Base-by-base conservation (phyloP, 2,888 invertebrate genomes). In the Cosmorhoe ocellata region DNA sequence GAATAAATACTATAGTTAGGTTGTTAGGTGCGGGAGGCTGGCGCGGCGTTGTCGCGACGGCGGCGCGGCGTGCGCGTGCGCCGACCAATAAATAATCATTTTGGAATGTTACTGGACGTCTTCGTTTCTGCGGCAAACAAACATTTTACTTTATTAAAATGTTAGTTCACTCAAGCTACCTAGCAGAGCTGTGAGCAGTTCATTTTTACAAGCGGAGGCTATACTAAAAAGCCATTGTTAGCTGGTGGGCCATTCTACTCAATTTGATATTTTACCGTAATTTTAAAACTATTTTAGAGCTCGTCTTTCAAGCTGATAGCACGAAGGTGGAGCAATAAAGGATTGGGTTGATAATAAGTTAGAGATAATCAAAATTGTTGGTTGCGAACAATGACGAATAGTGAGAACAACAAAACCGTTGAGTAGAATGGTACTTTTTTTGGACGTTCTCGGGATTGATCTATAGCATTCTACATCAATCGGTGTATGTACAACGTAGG, bases 51-150 rank as follows among this genome's bases (percentile, higher is more conserved):
- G 60, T 46, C 59, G 51, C 48, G 52, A 58, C 60, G 58, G 64
- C 64, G 33, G 57, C 52, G 58, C 63, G 54, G 65, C 55, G 64
- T 47, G 64, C 73, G 65, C 55, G 64, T 47, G 64, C 73, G 67
- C 77, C 74, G 67, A 53, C 67, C 66, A 65, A 61, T 69, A 74
- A 69, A 74, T 76, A 71, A 84, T 87, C 86, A 87, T 87, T 88
- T 87, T 82, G 87, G 86, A 85, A 88, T 86, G 84, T 85, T 88
- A 85, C 83, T 79, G 70, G 86, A 67, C 58, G 85, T 86, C 88
- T 88, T 88, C 85, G 82, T 84, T 76, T 88, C 88, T 87, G 88
- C 71, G 71, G 84, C 84, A 88, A 86, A 87, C 81, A 87, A 86
- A 84, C 74, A 79, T 78, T 79, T 78, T 75, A 66, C 67, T 70